Evolutionary conservation across 2,888 invertebrate genomes (phyloP).

Genomic region (Smittia aterrima): DNA sequence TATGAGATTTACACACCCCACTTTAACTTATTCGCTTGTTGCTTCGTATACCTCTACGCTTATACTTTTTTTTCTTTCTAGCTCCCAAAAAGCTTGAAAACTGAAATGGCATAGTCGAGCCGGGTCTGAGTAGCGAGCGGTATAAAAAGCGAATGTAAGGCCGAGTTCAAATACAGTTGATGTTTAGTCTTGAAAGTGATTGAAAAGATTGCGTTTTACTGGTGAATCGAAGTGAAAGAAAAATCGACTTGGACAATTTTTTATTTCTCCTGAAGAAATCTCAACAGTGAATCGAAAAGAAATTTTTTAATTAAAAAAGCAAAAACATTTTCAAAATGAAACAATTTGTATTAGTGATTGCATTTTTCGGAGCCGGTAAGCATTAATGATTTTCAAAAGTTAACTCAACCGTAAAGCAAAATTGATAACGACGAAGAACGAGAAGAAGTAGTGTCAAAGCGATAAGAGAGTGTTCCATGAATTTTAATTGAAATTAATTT

Average conservation of each 20-base stretch:
- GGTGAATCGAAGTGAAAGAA: constrained; percentile 9
- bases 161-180: constrained; percentile 55
- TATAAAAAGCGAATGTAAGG: constrained; percentile 56
- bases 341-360: constrained; percentile 57
- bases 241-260: constrained; percentile 5
- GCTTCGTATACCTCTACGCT: neutral
- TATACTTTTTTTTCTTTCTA: neutral
- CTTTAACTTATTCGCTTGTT: neutral
- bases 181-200: constrained; percentile 49
- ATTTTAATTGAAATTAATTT: constrained; percentile 18
- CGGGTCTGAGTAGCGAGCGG: constrained; percentile 45
- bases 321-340: constrained; percentile 48
- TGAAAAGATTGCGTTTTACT: neutral
- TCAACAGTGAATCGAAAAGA: neutral
- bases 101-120: constrained; percentile 8
- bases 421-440: neutral
- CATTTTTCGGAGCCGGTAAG: constrained; percentile 68
- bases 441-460: neutral
- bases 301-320: neutral
- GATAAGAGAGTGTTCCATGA: neutral
- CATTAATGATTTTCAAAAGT: constrained; percentile 49
- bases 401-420: neutral
- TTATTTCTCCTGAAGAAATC: neutral
- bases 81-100: constrained; percentile 11
- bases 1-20: constrained; percentile 8